Conservation (phyloP, 2,797 vertebrate species). For the Sebastes vulpes region DNA sequence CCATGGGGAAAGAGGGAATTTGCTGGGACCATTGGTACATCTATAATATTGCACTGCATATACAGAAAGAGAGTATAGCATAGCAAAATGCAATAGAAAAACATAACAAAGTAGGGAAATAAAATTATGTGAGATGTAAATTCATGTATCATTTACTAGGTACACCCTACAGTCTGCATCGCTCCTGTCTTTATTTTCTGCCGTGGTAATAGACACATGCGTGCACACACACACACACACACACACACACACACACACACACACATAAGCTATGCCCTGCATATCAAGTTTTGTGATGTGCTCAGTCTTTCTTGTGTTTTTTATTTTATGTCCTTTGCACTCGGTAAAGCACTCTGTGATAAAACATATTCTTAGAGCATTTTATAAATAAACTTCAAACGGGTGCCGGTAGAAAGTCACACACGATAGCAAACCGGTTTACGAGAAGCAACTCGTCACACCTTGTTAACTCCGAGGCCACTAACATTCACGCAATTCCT, state of each 20-base stretch:
- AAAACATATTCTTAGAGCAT: not conserved
- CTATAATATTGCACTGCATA: not conserved
- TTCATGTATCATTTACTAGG: not conserved
- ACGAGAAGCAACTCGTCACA: not conserved
- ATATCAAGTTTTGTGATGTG: not conserved
- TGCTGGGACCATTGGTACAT: not conserved
- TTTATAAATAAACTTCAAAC: not conserved
- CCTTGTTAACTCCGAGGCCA: conserved; percentile 9
- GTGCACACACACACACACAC: not conserved
- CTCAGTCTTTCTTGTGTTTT: not conserved
- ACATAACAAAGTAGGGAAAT: not conserved
- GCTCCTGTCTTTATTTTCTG: not conserved
- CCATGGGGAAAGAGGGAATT: not conserved
- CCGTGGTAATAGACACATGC: not conserved
- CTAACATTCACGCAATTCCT: not conserved
- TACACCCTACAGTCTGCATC: not conserved
- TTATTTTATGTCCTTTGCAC: not conserved
- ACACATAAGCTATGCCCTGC: not conserved
- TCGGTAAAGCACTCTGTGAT: not conserved
- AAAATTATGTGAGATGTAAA: not conserved
- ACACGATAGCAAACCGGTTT: not conserved
- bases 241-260: not conserved
- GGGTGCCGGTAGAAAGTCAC: not conserved
- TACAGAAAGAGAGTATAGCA: not conserved
- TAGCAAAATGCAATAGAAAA: not conserved